Base-by-base conservation (phyloP, 2,888 invertebrate genomes). In the Hirtodrosophila confusa region DNA sequence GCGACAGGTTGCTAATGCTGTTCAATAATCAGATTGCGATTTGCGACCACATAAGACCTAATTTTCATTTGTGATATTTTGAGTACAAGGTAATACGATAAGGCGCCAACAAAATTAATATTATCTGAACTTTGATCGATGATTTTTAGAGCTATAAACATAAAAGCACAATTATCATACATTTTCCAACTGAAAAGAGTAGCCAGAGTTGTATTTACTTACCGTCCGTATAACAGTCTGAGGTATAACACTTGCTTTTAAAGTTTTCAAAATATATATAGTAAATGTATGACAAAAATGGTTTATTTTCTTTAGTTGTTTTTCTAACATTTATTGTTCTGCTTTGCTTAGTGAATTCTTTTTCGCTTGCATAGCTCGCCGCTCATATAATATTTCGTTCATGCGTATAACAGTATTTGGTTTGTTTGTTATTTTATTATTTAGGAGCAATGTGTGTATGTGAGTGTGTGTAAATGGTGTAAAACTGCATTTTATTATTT, bases 321-420 rank as follows among this genome's bases (percentile, higher is more conserved):
- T 50, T 41, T 54, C 77, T 70, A 76, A 88, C 67, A 82, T 82
- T 80, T 82, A 82, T 88, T 84, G 84, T 86, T 82, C 83, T 68
- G 78, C 56, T 80, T 80, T 77, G 66, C 56, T 78, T 61, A 48
- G 54, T 57, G 53, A 53, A 27, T 60, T 35, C 11, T 45, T 17
- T 17, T 31, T 61, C 33, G 60, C 43, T 56, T 75, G 65, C 47
- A 40, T 63, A 50, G 62, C 57, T 63, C 24, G 57, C 49, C 44
- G 57, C 45, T 63, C 12, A 40, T 44, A 31, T 33, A 39, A 23
- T 29, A 33, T 47, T 41, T 64, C 43, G 31, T 64, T 54, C 33
- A 66, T 80, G 80, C 85, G 80, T 86, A 80, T 70, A 84, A 84
- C 67, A 86, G 74, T 60, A 64, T 65, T 54, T 54, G 41, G 4